These are phyloP conservation scores for Agapostemon virescens DNA, from an alignment of 2,888 invertebrate genomes.

Conservation along the genomic window DNA sequence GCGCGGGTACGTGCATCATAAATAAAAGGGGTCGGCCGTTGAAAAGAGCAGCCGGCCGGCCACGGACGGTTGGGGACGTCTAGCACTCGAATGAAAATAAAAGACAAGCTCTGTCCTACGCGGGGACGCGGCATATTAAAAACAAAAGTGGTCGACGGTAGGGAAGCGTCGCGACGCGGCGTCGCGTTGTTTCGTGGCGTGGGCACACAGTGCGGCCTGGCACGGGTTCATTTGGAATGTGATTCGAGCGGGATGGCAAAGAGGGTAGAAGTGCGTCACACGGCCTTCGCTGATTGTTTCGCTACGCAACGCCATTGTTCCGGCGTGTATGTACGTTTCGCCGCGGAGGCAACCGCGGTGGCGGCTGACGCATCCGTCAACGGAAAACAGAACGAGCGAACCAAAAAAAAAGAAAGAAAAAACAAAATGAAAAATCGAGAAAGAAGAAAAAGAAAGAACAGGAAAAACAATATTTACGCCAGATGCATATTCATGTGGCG, in stretches of 20 bases:
- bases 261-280: conserved; percentile 56
- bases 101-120: conserved; percentile 44
- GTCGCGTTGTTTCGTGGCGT: background rate
- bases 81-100: conserved; percentile 33
- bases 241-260: conserved; percentile 40
- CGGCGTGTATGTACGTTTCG: conserved; percentile 42
- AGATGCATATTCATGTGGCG: conserved; percentile 73
- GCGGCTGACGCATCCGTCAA: conserved; percentile 45
- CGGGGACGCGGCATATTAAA: conserved; percentile 59
- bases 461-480: conserved; percentile 66
- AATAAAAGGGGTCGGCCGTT: conserved; percentile 28
- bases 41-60: conserved; percentile 27
- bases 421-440: background rate
- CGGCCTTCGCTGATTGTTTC: conserved; percentile 41
- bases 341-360: conserved; percentile 32
- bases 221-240: conserved; percentile 60
- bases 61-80: conserved; percentile 23
- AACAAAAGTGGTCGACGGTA: conserved; percentile 52
- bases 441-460: conserved; percentile 1
- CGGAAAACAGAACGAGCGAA: conserved; percentile 5
- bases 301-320: conserved; percentile 58
- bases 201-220: background rate
- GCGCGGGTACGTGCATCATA: conserved; percentile 17
- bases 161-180: background rate
- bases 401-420: background rate